These are phyloP conservation scores for Acrobeloides nanus DNA, from an alignment of 2,888 invertebrate genomes.

Conservation along the genomic window DNA sequence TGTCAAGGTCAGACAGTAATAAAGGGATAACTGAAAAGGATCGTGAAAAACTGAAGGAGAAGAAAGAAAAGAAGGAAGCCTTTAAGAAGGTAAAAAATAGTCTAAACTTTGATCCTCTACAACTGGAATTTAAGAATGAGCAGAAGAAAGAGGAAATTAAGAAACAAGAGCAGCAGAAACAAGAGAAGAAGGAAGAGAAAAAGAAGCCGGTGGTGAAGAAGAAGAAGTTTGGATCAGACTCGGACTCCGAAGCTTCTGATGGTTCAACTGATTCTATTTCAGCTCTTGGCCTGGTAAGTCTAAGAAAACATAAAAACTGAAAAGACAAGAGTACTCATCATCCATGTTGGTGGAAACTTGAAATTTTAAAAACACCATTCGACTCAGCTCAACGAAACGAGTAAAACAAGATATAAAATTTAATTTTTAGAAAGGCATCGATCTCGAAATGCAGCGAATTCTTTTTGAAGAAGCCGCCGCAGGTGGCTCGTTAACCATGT, in stretches of 20 bases:
- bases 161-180: conserved; percentile 15
- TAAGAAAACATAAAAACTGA: background rate
- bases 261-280: too few species aligned
- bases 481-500: conserved; percentile 31
- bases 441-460: conserved; percentile 24
- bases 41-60: conserved; percentile 6
- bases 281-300: too few species aligned
- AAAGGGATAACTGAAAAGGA: conserved; percentile 4
- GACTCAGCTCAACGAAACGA: conserved; percentile 3
- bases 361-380: conserved; percentile 14
- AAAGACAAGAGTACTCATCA: background rate
- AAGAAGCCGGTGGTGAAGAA: conserved; percentile 17
- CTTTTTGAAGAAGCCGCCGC: conserved; percentile 15
- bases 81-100: background rate
- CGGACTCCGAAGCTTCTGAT: too few species aligned
- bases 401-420: conserved; percentile 4
- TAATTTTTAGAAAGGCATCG: conserved; percentile 12
- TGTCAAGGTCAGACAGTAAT: background rate
- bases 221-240: too few species aligned
- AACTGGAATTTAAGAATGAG: conserved; percentile 4
- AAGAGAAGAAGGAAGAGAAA: conserved; percentile 12
- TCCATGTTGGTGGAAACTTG: too few species aligned
- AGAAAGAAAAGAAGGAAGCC: background rate
- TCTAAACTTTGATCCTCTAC: too few species aligned
- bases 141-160: conserved; percentile 2